Percentiles rank a stretch among this genome's conserved stretches.
Conservation (phyloP, 1,140 invertebrate genomes). For the Scaptomyza graminum region DNA sequence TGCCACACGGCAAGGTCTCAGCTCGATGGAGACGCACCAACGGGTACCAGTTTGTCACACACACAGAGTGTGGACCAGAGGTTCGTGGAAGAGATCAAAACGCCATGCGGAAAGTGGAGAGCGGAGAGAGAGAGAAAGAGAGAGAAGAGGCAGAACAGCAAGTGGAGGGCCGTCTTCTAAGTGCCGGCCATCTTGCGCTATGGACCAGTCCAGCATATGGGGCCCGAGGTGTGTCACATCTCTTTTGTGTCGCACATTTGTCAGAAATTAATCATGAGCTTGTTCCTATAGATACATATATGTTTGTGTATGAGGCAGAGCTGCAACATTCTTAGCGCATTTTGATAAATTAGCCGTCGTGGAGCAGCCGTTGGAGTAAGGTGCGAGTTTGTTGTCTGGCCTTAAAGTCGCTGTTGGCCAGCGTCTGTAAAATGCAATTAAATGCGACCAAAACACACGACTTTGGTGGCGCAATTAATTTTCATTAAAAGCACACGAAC, state of each 20-base stretch:
- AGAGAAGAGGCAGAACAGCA: too few relatives aligned
- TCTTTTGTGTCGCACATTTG: conserved; percentile 81
- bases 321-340: conserved; percentile 43
- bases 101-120: conserved; percentile 13
- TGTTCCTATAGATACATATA: conserved; percentile 49
- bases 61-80: conserved; percentile 13
- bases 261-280: conserved; percentile 82
- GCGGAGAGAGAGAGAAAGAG: too few relatives aligned
- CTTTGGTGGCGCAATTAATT: conserved; percentile 81
- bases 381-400: conserved; percentile 53
- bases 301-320: neutral
- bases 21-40: conserved; percentile 31
- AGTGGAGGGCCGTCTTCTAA: neutral
- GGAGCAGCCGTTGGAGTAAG: conserved; percentile 36
- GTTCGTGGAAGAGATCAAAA: conserved; percentile 45
- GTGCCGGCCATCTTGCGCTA: conserved; percentile 69
- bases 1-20: conserved; percentile 67
- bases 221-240: conserved; percentile 76
- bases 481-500: conserved; percentile 65
- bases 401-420: conserved; percentile 25
- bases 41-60: conserved; percentile 44
- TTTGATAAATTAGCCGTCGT: conserved; percentile 66
- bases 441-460: conserved; percentile 77
- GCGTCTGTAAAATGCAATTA: conserved; percentile 75
- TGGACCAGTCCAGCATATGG: conserved; percentile 17